Base-by-base conservation (phyloP, 2,888 invertebrate species). In the Cephus pygmeus region DNA sequence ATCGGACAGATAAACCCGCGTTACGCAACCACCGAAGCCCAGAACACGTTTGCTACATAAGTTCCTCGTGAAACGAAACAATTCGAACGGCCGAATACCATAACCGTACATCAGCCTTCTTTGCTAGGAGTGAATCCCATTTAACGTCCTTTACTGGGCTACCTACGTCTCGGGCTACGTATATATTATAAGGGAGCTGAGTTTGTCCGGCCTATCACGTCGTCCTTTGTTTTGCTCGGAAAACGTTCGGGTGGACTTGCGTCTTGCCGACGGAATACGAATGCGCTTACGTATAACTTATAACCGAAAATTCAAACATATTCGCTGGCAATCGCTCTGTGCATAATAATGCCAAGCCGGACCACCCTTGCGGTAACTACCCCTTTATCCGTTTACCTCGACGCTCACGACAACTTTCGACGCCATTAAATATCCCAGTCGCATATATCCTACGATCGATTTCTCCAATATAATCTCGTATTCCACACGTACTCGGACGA, bases 321-420 rank as follows among this genome's bases (percentile, higher is more conserved):
- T 85, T 84, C 81, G 83, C 85, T 82, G 84, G 79, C 83, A 81
- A 35, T 74, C 79, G 77, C 82, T 80, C 77, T 81, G 82, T 80
- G 83, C 84, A 85, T 85, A 84, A 83, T 85, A 85, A 85, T 85
- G 84, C 79, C 77, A 73, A 77, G 69, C 78, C 79, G 40, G 40
- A 40, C 40, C 40, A 40, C 40, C 40, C 15, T 40, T 40, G 40
- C 40, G 40, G 40, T 40, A 40, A 40, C 40, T 40, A 40, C 40
- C 40, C 40, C 40, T 40, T 40, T 40, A 40, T 40, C 40, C 40
- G 40, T 40, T 40, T 40, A 40, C 40, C 40, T 15, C 15, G 40
- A 40, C 40, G 40, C 40, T 40, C 40, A 40, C 15, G 40, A 40
- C 40, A 40, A 40, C 40, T 40, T 40, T 40, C 40, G 40, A 40